Evolutionary conservation across 1,140 invertebrate genomes (phyloP), one percentile per base, ranked within the genome.

Genomic region (Drosophila albomicans): DNA sequence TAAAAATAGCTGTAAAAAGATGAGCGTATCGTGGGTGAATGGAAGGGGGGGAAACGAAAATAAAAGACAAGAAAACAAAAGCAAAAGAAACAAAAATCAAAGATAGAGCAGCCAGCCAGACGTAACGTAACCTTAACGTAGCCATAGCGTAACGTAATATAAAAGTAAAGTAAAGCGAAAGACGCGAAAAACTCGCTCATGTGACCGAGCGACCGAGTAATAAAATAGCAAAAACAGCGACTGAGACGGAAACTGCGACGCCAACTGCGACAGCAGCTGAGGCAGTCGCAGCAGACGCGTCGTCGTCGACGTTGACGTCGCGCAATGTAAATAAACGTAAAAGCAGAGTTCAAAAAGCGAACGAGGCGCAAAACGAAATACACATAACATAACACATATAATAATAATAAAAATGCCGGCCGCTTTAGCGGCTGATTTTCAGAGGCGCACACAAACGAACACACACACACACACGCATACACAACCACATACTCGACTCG

Each of bases 351-450:
- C 61, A 80, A 82, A 68, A 77, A 78, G 67, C 51, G 51, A 70
- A 58, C 48, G 49, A 67, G 58, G 28, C 45, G 49, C 38, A 75
- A 87, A 76, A 63, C 69, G 56, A 80, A 78, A 81, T 70, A 71
- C 71, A 79, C 84, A 82, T 84, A 84, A 87, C 84, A 84, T 88
- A 87, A 89, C 80, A 82, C 79, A 87, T 79, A 79, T 64, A 87
- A 87, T 86, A 86, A 87, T 87, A 88, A 88, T 88, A 88, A 88
- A 88, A 88, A 88, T 84, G 84, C 84, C 84, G 84, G 84, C 85
- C 74, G 84, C 84, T 75, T 80, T 57, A 87, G 81, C 85, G 84
- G 80, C 85, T 87, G 84, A 88, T 87, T 88, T 89, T 84, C 61
- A 72, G 49, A 28, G 38, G 43, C 8, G 30, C 52, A 57, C 41